Evolutionary conservation across 2,888 invertebrate species (phyloP).

Genomic region (Molanna angustata): DNA sequence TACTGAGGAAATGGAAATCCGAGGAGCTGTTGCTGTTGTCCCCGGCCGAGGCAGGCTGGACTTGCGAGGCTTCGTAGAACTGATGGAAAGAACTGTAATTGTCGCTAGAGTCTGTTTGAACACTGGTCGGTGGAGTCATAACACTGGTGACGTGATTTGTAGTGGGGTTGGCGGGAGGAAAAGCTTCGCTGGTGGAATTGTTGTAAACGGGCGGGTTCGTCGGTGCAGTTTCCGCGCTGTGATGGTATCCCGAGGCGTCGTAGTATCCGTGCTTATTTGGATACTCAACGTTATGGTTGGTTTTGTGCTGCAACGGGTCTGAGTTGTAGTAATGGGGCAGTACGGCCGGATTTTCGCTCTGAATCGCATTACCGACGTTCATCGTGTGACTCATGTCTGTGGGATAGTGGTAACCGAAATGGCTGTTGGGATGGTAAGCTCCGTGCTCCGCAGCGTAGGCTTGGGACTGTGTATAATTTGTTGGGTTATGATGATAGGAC

Average conservation of each 20-base stretch:
- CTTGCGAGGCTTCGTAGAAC: conserved; percentile 61
- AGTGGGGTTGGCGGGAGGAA: conserved; percentile 26
- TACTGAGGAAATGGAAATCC: conserved; percentile 91
- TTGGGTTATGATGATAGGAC: conserved; percentile 47
- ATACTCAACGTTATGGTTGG: conserved; percentile 51
- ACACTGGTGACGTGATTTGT: conserved; percentile 37
- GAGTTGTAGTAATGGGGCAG: conserved; percentile 44
- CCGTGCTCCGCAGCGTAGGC: conserved; percentile 30
- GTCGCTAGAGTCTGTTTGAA: conserved; percentile 60
- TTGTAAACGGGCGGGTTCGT: conserved; percentile 31
- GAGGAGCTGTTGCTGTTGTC: conserved; percentile 91
- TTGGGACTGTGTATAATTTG: conserved; percentile 39
- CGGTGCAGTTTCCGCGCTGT: conserved; percentile 38
- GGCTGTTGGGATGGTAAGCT: conserved; percentile 37
- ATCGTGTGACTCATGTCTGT: conserved; percentile 39
- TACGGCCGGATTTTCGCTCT: conserved; percentile 45
- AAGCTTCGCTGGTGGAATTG: conserved; percentile 21
- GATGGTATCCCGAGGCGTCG: conserved; percentile 52
- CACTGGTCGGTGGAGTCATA: conserved; percentile 60
- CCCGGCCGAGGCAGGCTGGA: conserved; percentile 50
- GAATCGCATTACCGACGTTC: conserved; percentile 37
- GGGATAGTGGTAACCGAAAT: conserved; percentile 54
- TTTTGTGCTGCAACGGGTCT: conserved; percentile 48
- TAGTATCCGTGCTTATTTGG: conserved; percentile 55
- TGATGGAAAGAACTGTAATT: conserved; percentile 69